These are phyloP conservation scores for Ochropacha duplaris DNA, from an alignment of 2,888 invertebrate species.

Conservation along the genomic window DNA sequence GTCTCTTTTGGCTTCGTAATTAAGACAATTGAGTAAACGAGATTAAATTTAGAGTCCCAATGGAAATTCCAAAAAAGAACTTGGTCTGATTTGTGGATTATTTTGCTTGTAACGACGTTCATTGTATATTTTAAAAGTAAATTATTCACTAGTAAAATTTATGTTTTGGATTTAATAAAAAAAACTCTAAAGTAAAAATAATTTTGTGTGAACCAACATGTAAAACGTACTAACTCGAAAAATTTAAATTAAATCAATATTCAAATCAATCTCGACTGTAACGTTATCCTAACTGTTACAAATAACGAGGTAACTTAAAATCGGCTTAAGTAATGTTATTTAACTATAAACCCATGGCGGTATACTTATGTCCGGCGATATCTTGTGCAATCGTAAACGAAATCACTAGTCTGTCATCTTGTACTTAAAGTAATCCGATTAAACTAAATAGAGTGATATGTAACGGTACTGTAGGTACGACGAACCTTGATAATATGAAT, in stretches of 20 bases:
- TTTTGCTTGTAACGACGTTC: not conserved
- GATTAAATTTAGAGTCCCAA: conserved; percentile 16
- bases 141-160: not conserved
- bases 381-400: conserved; percentile 65
- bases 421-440: conserved; percentile 71
- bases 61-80: not conserved
- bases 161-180: too few species aligned
- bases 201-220: too few species aligned
- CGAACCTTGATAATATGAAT: not conserved
- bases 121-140: not conserved
- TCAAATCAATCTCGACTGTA: not conserved
- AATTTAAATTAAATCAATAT: not conserved
- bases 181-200: too few species aligned
- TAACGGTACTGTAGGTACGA: conserved; percentile 44
- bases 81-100: not conserved
- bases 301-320: conserved; percentile 50
- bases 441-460: conserved; percentile 60
- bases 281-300: conserved; percentile 40
- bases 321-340: conserved; percentile 60
- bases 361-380: conserved; percentile 29
- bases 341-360: conserved; percentile 25
- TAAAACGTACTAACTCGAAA: too few species aligned
- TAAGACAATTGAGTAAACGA: conserved; percentile 29
- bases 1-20: conserved; percentile 34
- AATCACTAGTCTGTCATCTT: conserved; percentile 63